Percentiles rank a stretch among this genome's conserved stretches.
Conservation (phyloP, 2,888 invertebrate genomes). For the Pammene aurita region DNA sequence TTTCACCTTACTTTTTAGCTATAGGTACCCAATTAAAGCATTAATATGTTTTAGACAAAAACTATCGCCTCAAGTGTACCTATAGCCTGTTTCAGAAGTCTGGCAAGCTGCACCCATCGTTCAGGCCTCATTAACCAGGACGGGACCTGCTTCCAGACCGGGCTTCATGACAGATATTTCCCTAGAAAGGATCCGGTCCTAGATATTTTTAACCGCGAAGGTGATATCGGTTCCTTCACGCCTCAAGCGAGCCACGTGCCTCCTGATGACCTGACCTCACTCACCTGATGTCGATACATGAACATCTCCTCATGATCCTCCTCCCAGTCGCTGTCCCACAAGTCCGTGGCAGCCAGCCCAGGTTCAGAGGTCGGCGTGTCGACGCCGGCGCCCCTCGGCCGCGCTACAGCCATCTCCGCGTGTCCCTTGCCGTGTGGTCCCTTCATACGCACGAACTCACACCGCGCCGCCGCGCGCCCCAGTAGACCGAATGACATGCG, state of each 20-base stretch:
- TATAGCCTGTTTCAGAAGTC: too few relatives aligned
- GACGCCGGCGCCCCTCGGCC: slow-evolving; percentile 94
- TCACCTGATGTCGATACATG: slow-evolving; percentile 89
- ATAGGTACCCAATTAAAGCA: too few relatives aligned
- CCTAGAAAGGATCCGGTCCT: too few relatives aligned
- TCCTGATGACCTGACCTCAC: slow-evolving; percentile 34
- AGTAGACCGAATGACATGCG: slow-evolving; percentile 97
- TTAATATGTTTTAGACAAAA: too few relatives aligned
- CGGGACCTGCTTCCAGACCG: too few relatives aligned
- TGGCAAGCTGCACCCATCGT: too few relatives aligned
- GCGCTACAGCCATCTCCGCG: slow-evolving; percentile 98
- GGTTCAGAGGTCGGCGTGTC: slow-evolving; percentile 98
- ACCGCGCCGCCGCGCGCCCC: slow-evolving; percentile 90
- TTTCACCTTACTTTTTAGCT: not conserved
- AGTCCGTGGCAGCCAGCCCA: slow-evolving; percentile 91
- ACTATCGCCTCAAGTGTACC: too few relatives aligned
- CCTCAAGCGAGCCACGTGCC: not conserved
- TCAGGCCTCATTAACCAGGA: too few relatives aligned
- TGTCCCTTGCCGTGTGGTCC: slow-evolving; percentile 97
- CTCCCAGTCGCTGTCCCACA: slow-evolving; percentile 96
- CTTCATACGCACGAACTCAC: slow-evolving; percentile 99
- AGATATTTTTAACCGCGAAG: not conserved
- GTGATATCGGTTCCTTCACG: too few relatives aligned
- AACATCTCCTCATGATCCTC: slow-evolving; percentile 94
- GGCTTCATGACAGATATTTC: too few relatives aligned